Base-by-base conservation (phyloP, 2,888 invertebrate genomes). In the Scaptomyza parva region DNA sequence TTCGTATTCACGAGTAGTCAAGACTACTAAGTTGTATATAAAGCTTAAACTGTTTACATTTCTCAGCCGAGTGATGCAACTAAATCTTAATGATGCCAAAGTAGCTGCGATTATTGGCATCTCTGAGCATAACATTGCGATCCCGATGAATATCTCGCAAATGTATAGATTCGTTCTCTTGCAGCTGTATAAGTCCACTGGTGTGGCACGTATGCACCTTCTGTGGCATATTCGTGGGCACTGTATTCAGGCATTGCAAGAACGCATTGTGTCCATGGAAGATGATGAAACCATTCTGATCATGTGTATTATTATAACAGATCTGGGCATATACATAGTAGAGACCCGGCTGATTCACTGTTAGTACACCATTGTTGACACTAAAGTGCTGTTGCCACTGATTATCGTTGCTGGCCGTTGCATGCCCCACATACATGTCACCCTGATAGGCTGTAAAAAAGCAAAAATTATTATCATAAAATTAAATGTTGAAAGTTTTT, bases 291-390 rank as follows among this genome's bases (percentile, higher is more conserved):
- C 96, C 95, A 76, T 96, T 96, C 39, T 94, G 93, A 87, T 96
- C 95, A 88, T 95, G 96, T 51, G 94, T 93, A 86, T 96, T 96
- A 64, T 95, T 92, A 89, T 96, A 96, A 91, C 95, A 96, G 67
- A 97, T 95, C 94, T 96, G 93, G 0, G 95, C 95, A 88, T 96
- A 96, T 45, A 96, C 93, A 57, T 96, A 93, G 90, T 96, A 96
- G 17, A 96, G 92, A 26, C 96, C 96, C 0, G 94, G 91, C 75
- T 95, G 94, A 74, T 93, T 94, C 0, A 96, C 94, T 11, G 94
- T 94, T 0, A 96, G 91, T 51, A 93, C 93, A 0, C 96, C 96
- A 64, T 93, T 93, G 40, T 93, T 90, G 1, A 95, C 92, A 43
- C 92, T 92, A 60, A 95, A 95, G 69, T 94, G 93, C 18, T 93